Percentiles rank a stretch among this genome's conserved stretches.
Evolutionary conservation across 2,797 vertebrate genomes (phyloP).

Genomic region (Megaceryle alcyon): DNA sequence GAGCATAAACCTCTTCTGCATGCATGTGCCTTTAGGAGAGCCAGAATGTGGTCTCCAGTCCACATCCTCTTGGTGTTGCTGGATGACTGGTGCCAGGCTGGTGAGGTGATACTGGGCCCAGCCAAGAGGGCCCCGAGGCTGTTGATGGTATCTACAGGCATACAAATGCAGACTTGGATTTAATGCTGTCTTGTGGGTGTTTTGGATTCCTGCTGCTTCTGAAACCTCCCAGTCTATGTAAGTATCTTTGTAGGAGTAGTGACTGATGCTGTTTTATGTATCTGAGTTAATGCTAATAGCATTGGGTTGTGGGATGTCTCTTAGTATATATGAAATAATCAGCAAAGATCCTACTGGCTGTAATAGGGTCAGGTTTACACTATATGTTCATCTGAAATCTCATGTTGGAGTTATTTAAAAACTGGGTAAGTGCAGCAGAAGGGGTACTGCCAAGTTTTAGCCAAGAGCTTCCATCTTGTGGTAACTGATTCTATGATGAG

Average conservation of each 20-base stretch:
- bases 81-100: neutral
- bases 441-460: neutral
- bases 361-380: neutral
- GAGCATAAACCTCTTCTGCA: accelerated
- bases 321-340: neutral
- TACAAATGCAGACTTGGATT: neutral
- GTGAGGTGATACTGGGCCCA: neutral
- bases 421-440: neutral
- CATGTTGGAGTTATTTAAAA: neutral
- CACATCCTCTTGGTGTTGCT: neutral
- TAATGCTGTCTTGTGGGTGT: neutral
- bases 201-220: neutral
- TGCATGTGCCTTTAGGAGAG: neutral
- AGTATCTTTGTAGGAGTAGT: neutral
- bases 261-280: neutral
- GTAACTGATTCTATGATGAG: neutral
- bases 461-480: neutral
- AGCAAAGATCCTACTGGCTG: neutral
- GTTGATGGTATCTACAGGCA: neutral
- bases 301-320: neutral
- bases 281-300: neutral
- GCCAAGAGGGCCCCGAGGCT: neutral
- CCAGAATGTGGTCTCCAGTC: accelerated
- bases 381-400: neutral
- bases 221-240: neutral